Percentiles rank a stretch among this genome's conserved stretches.
Evolutionary conservation across 2,113 vertebrate species (phyloP).

Genomic region (Oenanthe oenanthe): DNA sequence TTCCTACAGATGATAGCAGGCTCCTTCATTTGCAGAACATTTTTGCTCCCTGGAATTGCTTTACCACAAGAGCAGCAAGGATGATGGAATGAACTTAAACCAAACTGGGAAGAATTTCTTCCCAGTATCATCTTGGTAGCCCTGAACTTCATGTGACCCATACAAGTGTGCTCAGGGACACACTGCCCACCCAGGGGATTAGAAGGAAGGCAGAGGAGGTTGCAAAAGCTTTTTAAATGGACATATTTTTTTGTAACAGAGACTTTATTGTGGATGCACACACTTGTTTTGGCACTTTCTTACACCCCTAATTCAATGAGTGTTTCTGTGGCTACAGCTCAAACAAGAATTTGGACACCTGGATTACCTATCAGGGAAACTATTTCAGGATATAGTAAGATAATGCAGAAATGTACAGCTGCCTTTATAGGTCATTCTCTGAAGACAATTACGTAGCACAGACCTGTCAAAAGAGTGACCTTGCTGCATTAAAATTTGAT

Average conservation of each 20-base stretch:
- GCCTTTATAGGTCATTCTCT: background rate
- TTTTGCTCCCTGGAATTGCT: background rate
- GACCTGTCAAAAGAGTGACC: background rate
- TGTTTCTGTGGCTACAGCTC: background rate
- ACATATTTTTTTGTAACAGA: background rate
- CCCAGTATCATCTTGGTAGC: background rate
- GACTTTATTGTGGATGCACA: background rate
- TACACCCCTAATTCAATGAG: background rate
- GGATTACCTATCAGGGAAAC: background rate
- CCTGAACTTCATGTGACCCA: accelerated
- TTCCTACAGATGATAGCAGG: background rate
- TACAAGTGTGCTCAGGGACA: background rate
- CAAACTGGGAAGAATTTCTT: background rate
- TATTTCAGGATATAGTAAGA: background rate
- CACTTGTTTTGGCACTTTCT: background rate
- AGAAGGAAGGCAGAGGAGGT: background rate
- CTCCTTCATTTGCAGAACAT: background rate
- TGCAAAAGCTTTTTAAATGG: background rate
- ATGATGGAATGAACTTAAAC: background rate
- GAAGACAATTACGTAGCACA: background rate
- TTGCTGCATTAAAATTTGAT: background rate
- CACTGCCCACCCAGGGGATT: too few relatives aligned
- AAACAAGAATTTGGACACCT: background rate
- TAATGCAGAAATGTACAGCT: background rate
- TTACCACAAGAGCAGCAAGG: background rate